phyloP scores from a whole-genome alignment of 2,797 vertebrate genomes.

The Thamnophis elegans region DNA sequence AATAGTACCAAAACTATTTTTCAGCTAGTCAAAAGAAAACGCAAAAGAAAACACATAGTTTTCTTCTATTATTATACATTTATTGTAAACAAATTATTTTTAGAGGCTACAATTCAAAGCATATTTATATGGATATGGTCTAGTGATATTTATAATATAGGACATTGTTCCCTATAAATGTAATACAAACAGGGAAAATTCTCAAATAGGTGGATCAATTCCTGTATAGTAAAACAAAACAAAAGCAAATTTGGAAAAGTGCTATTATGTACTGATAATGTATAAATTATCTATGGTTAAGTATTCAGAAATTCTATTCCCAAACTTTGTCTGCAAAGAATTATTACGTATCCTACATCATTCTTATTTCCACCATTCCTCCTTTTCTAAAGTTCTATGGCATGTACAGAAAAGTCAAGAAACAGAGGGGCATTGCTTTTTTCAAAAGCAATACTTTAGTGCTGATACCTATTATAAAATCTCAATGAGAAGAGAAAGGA shows the following conservation, averaged over 20 bases:
- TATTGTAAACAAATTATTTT: background rate
- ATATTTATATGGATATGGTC: background rate
- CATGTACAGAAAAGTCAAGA: background rate
- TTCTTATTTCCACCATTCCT: background rate
- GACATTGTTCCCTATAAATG: background rate
- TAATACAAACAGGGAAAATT: background rate
- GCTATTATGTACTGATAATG: background rate
- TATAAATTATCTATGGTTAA: background rate
- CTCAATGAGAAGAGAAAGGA: background rate
- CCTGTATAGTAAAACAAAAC: background rate
- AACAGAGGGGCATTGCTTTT: background rate
- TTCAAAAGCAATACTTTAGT: background rate
- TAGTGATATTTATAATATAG: background rate
- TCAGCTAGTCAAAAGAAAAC: background rate
- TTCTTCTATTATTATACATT: conserved; percentile 1
- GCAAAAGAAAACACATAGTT: background rate
- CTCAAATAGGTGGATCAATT: background rate
- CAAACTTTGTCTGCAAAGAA: background rate
- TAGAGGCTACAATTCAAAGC: background rate
- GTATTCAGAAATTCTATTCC: background rate
- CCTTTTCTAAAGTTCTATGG: background rate
- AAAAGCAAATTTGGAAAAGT: background rate
- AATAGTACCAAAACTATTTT: background rate
- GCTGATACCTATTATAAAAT: background rate
- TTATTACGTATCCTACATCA: background rate